Conservation (phyloP, 2,888 invertebrate species). For the Hypomecis atomaria region DNA sequence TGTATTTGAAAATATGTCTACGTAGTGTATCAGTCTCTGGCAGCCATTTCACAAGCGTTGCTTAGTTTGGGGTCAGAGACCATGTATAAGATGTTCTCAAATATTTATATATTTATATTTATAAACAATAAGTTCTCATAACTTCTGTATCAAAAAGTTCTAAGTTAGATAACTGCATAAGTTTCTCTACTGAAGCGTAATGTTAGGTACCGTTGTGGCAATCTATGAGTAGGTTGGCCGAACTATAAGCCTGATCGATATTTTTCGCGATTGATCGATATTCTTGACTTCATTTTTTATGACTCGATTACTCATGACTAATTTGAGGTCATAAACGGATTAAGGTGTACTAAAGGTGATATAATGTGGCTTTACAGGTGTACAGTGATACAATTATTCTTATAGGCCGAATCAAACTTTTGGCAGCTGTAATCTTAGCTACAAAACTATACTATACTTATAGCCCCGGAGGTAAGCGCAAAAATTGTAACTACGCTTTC, state of each 20-base stretch:
- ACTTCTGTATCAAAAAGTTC: neutral
- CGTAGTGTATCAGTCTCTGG: too few species aligned
- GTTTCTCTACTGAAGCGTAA: constrained; percentile 14
- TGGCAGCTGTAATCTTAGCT: too few species aligned
- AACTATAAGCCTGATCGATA: constrained; percentile 32
- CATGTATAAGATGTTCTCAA: too few species aligned
- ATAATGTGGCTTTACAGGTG: neutral
- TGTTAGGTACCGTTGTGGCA: constrained; percentile 27
- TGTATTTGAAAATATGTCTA: too few species aligned
- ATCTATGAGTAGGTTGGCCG: constrained; percentile 25
- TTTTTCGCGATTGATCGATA: constrained; percentile 28
- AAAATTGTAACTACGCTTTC: too few species aligned
- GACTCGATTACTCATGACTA: constrained; percentile 24
- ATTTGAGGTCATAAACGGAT: constrained; percentile 14
- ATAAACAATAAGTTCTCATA: too few species aligned
- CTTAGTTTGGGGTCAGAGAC: too few species aligned
- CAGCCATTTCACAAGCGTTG: too few species aligned
- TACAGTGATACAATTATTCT: neutral
- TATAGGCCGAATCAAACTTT: too few species aligned
- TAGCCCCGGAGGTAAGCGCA: too few species aligned
- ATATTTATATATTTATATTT: too few species aligned
- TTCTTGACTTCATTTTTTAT: constrained; percentile 19
- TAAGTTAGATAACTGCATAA: constrained; percentile 19
- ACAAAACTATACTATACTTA: too few species aligned
- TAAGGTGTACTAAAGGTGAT: constrained; percentile 9